Conservation (phyloP, 2,888 invertebrate genomes). For the Cephus rjabovi region DNA sequence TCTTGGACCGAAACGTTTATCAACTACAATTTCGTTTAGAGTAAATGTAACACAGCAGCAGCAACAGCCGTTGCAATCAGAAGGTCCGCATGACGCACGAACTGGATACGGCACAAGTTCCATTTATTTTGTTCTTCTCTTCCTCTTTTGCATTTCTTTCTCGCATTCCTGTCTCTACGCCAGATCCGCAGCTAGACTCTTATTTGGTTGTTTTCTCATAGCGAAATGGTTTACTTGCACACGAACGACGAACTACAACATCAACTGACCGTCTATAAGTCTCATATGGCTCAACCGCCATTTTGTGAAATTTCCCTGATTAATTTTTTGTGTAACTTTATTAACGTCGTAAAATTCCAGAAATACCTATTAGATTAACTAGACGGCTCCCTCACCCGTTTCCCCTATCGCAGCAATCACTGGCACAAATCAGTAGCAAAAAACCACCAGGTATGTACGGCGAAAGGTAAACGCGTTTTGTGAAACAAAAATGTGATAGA, state of each 20-base stretch:
- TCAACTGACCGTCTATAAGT: not conserved
- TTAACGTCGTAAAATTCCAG: conserved; percentile 6
- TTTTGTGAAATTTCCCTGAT: not conserved
- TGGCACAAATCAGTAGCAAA: not conserved
- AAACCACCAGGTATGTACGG: not conserved
- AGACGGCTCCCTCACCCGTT: not conserved
- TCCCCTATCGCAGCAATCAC: not conserved
- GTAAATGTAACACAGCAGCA: not conserved
- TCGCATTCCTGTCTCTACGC: not conserved
- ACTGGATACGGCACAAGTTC: not conserved
- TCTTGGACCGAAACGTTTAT: not conserved
- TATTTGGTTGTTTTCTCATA: not conserved
- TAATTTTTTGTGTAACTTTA: not conserved
- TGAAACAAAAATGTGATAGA: not conserved
- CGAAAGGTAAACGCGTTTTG: conserved; percentile 2
- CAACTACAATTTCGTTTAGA: not conserved
- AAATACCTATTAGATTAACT: conserved; percentile 9
- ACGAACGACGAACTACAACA: not conserved
- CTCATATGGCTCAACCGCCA: not conserved
- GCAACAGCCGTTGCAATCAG: not conserved
- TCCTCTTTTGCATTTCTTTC: not conserved
- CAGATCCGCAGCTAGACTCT: not conserved
- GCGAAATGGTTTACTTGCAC: too few relatives aligned
- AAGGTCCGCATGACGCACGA: not conserved
- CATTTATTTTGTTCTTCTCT: not conserved